These are phyloP conservation scores for Coccyzus lansbergi DNA, from an alignment of 2,797 vertebrate species.

Conservation along the genomic window DNA sequence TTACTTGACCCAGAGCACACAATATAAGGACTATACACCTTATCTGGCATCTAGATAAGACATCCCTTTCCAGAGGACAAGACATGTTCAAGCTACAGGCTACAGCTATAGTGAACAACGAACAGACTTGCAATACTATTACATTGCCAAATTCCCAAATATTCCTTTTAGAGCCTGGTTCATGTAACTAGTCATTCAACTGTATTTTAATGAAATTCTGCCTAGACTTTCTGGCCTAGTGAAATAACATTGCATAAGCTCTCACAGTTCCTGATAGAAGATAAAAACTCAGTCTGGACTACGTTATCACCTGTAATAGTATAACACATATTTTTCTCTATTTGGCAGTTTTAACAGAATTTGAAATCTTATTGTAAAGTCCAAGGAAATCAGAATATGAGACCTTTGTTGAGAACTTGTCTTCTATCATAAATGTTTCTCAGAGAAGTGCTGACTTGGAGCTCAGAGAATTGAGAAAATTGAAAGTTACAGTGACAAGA, in stretches of 20 bases:
- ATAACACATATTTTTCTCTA: constrained; percentile 63
- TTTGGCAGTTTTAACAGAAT: constrained; percentile 58
- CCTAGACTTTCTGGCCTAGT: constrained; percentile 41
- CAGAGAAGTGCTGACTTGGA: constrained; percentile 63
- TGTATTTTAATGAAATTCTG: constrained; percentile 42
- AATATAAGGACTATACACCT: not conserved
- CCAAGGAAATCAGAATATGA: constrained; percentile 80
- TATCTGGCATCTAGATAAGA: not conserved
- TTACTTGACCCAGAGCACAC: not conserved
- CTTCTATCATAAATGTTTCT: constrained; percentile 68
- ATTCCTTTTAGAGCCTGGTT: not conserved
- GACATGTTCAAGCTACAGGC: not conserved
- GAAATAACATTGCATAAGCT: constrained; percentile 65
- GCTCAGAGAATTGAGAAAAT: constrained; percentile 49
- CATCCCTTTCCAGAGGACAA: not conserved
- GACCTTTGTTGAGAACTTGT: constrained; percentile 67
- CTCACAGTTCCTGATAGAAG: constrained; percentile 40
- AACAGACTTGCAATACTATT: not conserved
- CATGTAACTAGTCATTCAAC: not conserved
- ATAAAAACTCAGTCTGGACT: constrained; percentile 61
- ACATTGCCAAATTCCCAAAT: not conserved
- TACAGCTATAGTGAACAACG: not conserved
- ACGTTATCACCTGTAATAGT: constrained; percentile 73
- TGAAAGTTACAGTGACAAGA: constrained; percentile 56
- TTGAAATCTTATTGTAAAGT: constrained; percentile 61